Base-by-base conservation (phyloP, 2,797 vertebrate species). In the Epinephelus coioides region DNA sequence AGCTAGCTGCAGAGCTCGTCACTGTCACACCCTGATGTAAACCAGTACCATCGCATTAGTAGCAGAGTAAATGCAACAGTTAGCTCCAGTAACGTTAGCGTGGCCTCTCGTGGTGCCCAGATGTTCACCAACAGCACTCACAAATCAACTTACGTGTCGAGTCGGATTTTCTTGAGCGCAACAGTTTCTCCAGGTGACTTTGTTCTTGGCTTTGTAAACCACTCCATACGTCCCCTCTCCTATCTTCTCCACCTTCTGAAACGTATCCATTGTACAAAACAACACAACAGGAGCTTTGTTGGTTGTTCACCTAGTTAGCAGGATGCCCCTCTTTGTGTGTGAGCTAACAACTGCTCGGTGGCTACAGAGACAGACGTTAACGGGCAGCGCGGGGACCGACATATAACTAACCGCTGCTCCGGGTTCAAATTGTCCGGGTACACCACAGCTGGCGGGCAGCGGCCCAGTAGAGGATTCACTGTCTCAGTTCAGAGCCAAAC, bases 241-340 rank as follows among this genome's bases (percentile, higher is more conserved):
- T 62, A 99, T 98, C 94, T 99, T 99, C 78, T 99, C 98, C 86
- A 98, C 98, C 91, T 99, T 98, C 95, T 98, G 98, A 92, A 98
- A 99, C 68, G 96, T 93, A 62, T 98, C 97, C 97, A 98, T 98
- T 5, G n/a, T 23, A 12, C n/a, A n/a, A 6, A 11, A 3, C 13
- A 17, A 8, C 19, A 47, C 25, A 27, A 2, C 5, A 10, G 27
- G 8, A 2, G 10, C 14, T 27, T 11, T 6, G 38, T 15, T 1
- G 21, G 21, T 10, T 25, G 67, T 54, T 79, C 44, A 55, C 73
- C 71, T 23, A 1, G 61, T 70, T 76, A 73, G 76, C 70, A 5
- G 1, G 11, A 19, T 47, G 19, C n/a, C 6, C 10, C 50, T 86
- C 88, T 94, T 94, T 94, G 90, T 92, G 83, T 81, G 34, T 18